Evolutionary conservation across 2,888 invertebrate genomes (phyloP), one percentile per base, ranked within the genome.

Genomic region (Phengaris arion): DNA sequence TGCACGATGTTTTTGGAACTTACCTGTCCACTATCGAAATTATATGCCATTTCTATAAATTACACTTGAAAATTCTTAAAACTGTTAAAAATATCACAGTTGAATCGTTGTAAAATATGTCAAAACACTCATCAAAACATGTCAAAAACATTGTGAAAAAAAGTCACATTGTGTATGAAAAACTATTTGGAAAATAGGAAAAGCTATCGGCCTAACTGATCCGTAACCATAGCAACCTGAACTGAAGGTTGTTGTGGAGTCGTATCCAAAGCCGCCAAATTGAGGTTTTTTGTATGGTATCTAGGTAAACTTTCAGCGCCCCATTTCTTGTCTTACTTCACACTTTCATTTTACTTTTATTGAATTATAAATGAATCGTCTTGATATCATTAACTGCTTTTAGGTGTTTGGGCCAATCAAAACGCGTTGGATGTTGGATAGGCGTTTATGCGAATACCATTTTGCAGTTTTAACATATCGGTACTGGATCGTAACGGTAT

Each of bases 11-110:
- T 2, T 52, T 59, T 15, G 13, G 9, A 2, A 87, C 89, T 87
- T 81, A 93, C 93, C 82, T 93, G 93, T 57, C 89, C 93, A 78
- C 93, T 93, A 77, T 92, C 90, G 83, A 93, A 93, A 82, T 91
- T 89, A 80, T 83, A 93, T 74, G 93, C 85, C 93, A 93, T 93
- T 77, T 77, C 76, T 68, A 79, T 78, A 77, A 77, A 74, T 35
- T 35, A 22, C 79, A 79, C 79, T 79, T 80, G 76, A 81, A 82
- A 83, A 83, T 81, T 79, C 69, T 70, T 80, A 81, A 80, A 81
- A 79, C 79, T 54, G 55, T 52, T 75, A 74, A 83, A 85, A 83
- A 83, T 83, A 85, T 85, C 87, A 87, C 87, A 86, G 83, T 80
- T 78, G 78, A 81, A 79, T 64, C 35, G 15, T 35, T 64, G 78